These are phyloP conservation scores for Hemiscyllium ocellatum DNA, from an alignment of 2,113 vertebrate species.

Conservation along the genomic window DNA sequence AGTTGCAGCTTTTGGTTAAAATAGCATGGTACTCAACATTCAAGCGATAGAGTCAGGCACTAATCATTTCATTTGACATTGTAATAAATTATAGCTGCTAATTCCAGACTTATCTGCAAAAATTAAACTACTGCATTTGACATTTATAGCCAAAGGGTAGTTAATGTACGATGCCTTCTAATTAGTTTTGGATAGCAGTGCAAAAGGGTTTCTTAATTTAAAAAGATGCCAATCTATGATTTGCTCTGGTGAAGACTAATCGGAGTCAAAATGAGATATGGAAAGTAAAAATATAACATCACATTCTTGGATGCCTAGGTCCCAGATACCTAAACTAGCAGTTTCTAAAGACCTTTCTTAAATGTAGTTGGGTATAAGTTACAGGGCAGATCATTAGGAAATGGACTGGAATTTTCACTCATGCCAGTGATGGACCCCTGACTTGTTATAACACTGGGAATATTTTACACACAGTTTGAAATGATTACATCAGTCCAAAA, in stretches of 20 bases:
- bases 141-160: background rate
- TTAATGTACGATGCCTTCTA: slow-evolving; percentile 3
- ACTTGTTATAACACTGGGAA: background rate
- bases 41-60: no score
- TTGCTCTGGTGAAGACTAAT: background rate
- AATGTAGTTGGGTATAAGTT: background rate
- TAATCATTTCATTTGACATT: slow-evolving; percentile 5
- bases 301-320: background rate
- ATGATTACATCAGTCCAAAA: no score
- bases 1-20: background rate
- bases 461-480: background rate
- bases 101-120: background rate
- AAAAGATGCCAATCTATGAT: background rate
- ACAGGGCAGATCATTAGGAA: background rate
- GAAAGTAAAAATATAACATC: background rate
- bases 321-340: background rate
- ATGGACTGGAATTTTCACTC: background rate
- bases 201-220: slow-evolving; percentile 1
- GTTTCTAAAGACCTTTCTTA: background rate
- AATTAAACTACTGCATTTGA: slow-evolving; percentile 15
- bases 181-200: background rate
- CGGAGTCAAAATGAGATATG: background rate
- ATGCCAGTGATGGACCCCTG: background rate
- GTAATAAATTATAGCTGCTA: background rate
- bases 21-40: background rate